phyloP scores from a whole-genome alignment of 1,140 invertebrate genomes.

The Mamestra configurata region DNA sequence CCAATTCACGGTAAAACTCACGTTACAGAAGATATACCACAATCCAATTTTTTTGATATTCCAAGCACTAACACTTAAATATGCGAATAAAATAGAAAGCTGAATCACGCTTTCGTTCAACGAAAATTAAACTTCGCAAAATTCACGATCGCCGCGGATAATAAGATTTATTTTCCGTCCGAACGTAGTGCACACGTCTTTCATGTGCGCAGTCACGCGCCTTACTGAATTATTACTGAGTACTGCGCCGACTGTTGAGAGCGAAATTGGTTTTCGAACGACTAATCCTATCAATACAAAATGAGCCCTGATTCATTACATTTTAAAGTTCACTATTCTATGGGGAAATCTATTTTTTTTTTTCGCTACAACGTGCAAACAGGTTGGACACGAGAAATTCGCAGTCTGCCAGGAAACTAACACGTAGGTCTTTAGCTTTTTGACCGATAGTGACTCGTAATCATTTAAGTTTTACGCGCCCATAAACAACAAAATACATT shows the following conservation, averaged over 20 bases:
- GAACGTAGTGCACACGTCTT: conserved; percentile 63
- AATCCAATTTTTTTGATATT: conserved; percentile 49
- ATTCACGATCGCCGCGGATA: conserved; percentile 61
- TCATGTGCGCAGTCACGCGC: conserved; percentile 74
- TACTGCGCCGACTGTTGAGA: conserved; percentile 71
- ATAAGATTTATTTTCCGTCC: conserved; percentile 49
- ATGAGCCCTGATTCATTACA: conserved; percentile 57
- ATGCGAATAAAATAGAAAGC: conserved; percentile 47
- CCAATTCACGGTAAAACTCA: conserved; percentile 54
- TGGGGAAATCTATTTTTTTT: conserved; percentile 59
- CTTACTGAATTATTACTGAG: conserved; percentile 80
- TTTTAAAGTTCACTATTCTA: conserved; percentile 60
- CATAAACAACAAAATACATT: neutral
- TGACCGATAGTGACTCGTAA: conserved; percentile 56
- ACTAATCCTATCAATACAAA: conserved; percentile 56
- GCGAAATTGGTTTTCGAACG: conserved; percentile 79
- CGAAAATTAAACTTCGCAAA: conserved; percentile 54
- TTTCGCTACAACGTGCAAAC: conserved; percentile 66
- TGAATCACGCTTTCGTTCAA: conserved; percentile 42
- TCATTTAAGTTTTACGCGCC: conserved; percentile 10
- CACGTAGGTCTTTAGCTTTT: conserved; percentile 60
- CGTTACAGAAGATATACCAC: conserved; percentile 51
- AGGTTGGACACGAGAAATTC: conserved; percentile 78
- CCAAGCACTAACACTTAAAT: conserved; percentile 47
- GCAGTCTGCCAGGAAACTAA: conserved; percentile 67